phyloP scores from a whole-genome alignment of 35 echinoderm and acorn worm genomes.

The Apostichopus californicus region DNA sequence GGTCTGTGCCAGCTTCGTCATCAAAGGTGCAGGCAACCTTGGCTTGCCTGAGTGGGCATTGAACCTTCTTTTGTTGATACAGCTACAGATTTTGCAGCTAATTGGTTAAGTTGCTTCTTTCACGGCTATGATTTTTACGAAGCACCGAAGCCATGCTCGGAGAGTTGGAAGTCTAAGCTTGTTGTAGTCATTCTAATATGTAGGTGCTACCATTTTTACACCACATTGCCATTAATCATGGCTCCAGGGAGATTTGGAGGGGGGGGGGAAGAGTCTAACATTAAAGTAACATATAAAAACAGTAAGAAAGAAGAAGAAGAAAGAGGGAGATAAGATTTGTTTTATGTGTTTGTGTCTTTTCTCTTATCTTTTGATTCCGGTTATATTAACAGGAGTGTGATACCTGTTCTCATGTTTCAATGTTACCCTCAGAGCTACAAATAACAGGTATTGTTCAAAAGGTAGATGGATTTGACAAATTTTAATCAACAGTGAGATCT shows the following conservation, averaged over 20 bases:
- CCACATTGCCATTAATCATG: slow-evolving; percentile 12
- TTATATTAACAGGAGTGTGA: slow-evolving; percentile 1
- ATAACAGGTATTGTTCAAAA: slow-evolving; percentile 7
- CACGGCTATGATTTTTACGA: slow-evolving; percentile 43
- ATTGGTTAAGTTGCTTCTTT: slow-evolving; percentile 45
- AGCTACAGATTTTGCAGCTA: slow-evolving; percentile 18
- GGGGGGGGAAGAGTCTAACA: not conserved
- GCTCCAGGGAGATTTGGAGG: not conserved
- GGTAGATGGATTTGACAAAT: not conserved
- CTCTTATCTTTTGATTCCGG: not conserved
- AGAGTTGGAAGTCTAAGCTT: not conserved
- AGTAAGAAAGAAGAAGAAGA: not conserved
- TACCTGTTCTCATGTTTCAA: not conserved
- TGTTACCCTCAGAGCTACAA: slow-evolving; percentile 16
- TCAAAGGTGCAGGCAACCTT: not conserved
- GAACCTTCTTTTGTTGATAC: slow-evolving; percentile 13
- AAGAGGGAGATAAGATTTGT: not conserved
- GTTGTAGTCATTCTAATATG: not conserved
- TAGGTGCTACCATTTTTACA: not conserved
- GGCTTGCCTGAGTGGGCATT: slow-evolving; percentile 29
- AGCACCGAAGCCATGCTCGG: not conserved
- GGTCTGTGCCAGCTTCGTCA: not conserved
- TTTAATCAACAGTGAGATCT: slow-evolving; percentile 10
- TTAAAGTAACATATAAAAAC: not conserved
- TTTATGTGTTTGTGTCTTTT: not conserved